Evolutionary conservation across 2,797 vertebrate species (phyloP), one percentile per base, ranked within the genome.

Genomic region (Spinus pinus): DNA sequence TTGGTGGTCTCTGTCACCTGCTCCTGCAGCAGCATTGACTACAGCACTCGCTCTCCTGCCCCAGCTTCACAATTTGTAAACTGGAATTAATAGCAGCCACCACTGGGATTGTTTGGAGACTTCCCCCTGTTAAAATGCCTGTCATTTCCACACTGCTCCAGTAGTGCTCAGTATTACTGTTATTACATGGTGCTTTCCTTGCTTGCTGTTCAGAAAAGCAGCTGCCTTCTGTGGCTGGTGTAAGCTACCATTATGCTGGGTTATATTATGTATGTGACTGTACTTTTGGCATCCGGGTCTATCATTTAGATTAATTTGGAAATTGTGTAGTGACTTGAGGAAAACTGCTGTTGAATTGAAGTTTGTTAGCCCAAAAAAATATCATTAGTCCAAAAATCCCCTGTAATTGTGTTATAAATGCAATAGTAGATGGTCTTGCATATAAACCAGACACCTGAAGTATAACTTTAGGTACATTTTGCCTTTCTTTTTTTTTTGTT

Each of bases 231-330:
- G 1, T 4, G 1, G 72, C 79, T 91, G 72, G 54, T 92, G 53
- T 65, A 86, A 90, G 85, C 92, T 88, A 3, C 84, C 65, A 87
- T 95, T 95, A 81, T 64, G 31, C 79, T 37, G 75, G 73, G 71
- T 71, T 79, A 58, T 91, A 60, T 89, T 95, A 61, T 66, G 65
- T 90, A 62, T 1, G 20, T 8, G 12, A 53, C 92, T 89, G 20
- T 87, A 83, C 77, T 93, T 93, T 80, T 95, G 94, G 87, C 86
- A 28, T 50, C 81, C 0, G 4, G 24, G 31, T 73, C 89, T 96
- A 5, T 96, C 66, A 93, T 96, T 96, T 88, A 88, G 62, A 77
- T 91, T 96, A 92, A 94, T 96, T 92, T 86, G 87, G 56, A 92
- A 96, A 95, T 95, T 95, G 70, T 73, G 77, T 46, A 86, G 85